These are phyloP conservation scores for Lepus townsendii DNA, from an alignment of 2,797 vertebrate species.

Conservation along the genomic window DNA sequence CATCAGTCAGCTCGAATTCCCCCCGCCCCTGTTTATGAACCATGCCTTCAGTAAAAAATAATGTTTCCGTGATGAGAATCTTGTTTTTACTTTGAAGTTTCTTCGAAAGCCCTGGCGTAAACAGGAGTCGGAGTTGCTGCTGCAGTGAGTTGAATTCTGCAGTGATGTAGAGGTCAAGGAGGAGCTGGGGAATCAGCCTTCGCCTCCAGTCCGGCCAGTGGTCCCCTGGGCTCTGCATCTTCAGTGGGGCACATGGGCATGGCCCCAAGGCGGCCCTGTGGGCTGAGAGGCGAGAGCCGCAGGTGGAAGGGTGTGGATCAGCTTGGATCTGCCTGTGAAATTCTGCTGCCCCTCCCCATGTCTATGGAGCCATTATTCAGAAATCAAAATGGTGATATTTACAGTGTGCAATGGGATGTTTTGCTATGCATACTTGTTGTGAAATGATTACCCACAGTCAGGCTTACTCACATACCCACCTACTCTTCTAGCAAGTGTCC, in stretches of 20 bases:
- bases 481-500: background rate
- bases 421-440: background rate
- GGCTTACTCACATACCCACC: background rate
- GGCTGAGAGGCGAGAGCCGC: too few relatives aligned
- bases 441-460: background rate
- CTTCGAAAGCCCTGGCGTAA: background rate
- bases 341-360: background rate
- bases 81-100: constrained; percentile 6
- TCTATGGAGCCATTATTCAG: background rate
- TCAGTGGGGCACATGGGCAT: background rate
- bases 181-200: background rate
- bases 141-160: background rate
- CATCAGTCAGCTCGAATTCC: background rate
- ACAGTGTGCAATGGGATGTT: background rate
- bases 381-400: background rate
- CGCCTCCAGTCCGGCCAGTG: background rate
- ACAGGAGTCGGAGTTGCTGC: background rate
- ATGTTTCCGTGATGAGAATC: background rate
- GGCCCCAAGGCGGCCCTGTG: background rate
- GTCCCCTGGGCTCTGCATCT: background rate
- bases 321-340: fast-evolving
- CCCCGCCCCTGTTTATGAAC: background rate
- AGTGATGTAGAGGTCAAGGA: background rate
- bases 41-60: background rate
- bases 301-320: background rate